Base-by-base conservation (phyloP, 2,797 vertebrate genomes). In the Sebastes matsubarae region DNA sequence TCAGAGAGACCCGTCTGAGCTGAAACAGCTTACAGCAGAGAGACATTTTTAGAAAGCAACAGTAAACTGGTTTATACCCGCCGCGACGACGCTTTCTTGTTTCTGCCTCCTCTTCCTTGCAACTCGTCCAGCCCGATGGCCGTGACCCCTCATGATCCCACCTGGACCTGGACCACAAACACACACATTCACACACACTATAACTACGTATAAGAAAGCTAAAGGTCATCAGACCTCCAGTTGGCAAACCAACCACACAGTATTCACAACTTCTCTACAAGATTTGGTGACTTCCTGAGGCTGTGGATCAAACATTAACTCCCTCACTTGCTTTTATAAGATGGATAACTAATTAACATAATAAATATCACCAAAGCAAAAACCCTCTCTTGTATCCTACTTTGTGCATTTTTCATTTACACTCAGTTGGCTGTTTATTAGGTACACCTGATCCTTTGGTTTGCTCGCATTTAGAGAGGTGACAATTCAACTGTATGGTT, bases 61-160 rank as follows among this genome's bases (percentile, higher is more conserved):
- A 25, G 10, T 8, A 22, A 18, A 24, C 2, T 1, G 6, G 4
- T 73, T 73, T 11, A 6, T 81, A 94, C 95, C 91, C 24, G 93
- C 72, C 30, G 58, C 72, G 24, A 52, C 3, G 0, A 5, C 1
- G 7, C 29, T 38, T 13, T 73, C 32, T 29, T 20, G 71, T 82
- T 87, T 94, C 81, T 22, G 83, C 72, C 83, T 88, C 80, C 92
- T 91, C 80, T 77, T 94, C 60, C 94, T 92, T 1, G 73, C 79
- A 50, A 81, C 74, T 68, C 94, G 85, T 75, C 93, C 94, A 24
- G 61, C 32, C 24, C 71, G 72, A 14, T 0, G 36, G 7, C 77
- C 27, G 3, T 16, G 12, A 50, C 75, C 55, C 59, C 30, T 86
- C 88, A 92, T 93, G 58, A 64, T 58, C 50, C 30, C 8, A 24